Percentiles rank a stretch among this genome's conserved stretches.
These are phyloP conservation scores for Thunnus thynnus DNA, from an alignment of 2,113 vertebrate species.

Conservation along the genomic window DNA sequence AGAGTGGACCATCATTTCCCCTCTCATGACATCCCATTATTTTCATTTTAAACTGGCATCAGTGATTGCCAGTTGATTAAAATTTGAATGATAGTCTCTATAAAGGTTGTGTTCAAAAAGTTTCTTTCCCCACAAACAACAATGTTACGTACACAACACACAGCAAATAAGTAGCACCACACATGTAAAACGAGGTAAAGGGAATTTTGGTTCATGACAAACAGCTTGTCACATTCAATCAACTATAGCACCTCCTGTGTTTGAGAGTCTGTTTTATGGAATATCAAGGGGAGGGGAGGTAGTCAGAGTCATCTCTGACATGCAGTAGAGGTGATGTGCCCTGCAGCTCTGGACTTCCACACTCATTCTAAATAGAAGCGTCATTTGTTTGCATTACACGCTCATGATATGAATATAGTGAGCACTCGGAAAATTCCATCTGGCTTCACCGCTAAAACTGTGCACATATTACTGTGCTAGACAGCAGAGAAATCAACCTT, in stretches of 20 bases:
- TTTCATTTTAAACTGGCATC: neutral
- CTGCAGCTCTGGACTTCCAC: constrained; percentile 41
- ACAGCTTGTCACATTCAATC: constrained; percentile 63
- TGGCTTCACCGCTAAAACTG: neutral
- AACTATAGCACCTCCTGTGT: constrained; percentile 48
- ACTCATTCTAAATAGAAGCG: neutral
- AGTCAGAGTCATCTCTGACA: constrained; percentile 36
- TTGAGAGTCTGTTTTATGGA: constrained; percentile 41
- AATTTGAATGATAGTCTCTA: no score
- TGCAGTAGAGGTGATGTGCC: constrained; percentile 44
- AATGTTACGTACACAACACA: neutral
- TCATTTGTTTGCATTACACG: constrained; percentile 23
- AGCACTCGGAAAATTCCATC: neutral
- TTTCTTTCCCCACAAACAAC: neutral
- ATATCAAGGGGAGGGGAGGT: constrained; percentile 24
- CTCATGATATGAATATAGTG: neutral
- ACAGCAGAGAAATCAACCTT: neutral
- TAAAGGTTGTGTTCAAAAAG: neutral
- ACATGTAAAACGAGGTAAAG: constrained; percentile 28
- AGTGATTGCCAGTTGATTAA: neutral
- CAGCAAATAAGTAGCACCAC: neutral
- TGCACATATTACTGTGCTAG: no score
- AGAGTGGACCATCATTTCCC: neutral
- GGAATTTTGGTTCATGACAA: constrained; percentile 42
- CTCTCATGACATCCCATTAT: neutral